These are phyloP conservation scores for Ophioderma brevispina DNA, from an alignment of 35 echinoderm and acorn worm genomes.

Conservation along the genomic window DNA sequence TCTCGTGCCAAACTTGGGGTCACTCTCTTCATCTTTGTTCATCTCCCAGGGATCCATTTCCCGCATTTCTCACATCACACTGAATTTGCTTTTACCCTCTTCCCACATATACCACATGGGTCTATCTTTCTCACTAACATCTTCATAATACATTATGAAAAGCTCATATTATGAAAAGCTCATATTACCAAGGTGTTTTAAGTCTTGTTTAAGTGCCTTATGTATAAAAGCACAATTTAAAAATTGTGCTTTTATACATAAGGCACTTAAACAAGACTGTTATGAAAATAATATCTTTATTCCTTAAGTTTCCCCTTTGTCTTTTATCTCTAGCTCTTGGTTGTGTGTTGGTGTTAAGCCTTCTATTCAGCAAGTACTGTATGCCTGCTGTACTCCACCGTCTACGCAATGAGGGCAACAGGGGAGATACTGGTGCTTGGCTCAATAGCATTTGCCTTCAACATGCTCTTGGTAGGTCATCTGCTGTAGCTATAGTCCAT, in stretches of 20 bases:
- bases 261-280: background rate
- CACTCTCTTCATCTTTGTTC: no score
- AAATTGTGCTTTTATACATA: background rate
- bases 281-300: no score
- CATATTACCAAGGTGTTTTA: background rate
- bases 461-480: slow-evolving; percentile 87
- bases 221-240: background rate
- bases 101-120: no score
- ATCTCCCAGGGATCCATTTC: no score
- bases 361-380: slow-evolving; percentile 61
- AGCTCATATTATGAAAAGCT: background rate
- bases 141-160: background rate
- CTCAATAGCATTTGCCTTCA: slow-evolving; percentile 61
- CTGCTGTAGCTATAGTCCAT: background rate
- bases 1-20: no score
- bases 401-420: slow-evolving; percentile 62
- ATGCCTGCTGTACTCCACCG: slow-evolving; percentile 62
- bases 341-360: slow-evolving; percentile 54
- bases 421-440: slow-evolving; percentile 70
- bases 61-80: no score
- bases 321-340: slow-evolving; percentile 57
- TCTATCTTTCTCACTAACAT: no score
- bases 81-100: no score
- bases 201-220: background rate
- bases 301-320: background rate